Percentiles rank a stretch among this genome's conserved stretches.
These are phyloP conservation scores for Phymastichus coffea DNA, from an alignment of 1,140 invertebrate species.

Conservation along the genomic window DNA sequence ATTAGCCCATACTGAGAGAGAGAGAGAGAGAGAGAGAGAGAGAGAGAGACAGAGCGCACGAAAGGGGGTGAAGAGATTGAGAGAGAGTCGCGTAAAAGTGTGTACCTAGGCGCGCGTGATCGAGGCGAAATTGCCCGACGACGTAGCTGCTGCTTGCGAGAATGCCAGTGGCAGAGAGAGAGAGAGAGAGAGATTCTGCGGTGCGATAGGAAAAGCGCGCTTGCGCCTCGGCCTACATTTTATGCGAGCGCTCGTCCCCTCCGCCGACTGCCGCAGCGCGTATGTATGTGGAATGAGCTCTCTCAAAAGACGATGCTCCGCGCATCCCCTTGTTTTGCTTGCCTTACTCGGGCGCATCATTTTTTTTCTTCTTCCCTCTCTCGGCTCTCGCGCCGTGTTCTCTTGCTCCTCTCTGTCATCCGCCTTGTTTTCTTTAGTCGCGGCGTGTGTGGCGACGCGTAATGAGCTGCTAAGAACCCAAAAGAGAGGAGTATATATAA, in stretches of 20 bases:
- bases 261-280: no score
- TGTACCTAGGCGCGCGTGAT: conserved; percentile 45
- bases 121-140: conserved; percentile 36
- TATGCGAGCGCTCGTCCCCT: no score
- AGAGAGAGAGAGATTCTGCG: neutral
- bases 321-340: no score
- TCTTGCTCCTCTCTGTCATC: neutral
- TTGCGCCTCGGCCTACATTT: no score
- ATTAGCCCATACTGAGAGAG: conserved; percentile 54
- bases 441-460: neutral
- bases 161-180: conserved; percentile 35
- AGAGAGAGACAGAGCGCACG: no score
- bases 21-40: conserved; percentile 28
- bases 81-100: conserved; percentile 36
- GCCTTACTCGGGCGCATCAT: no score
- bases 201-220: neutral
- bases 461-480: conserved; percentile 6
- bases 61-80: conserved; percentile 19
- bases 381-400: no score
- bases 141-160: conserved; percentile 36
- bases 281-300: no score
- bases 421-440: neutral
- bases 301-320: neutral
- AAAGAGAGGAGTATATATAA: neutral
- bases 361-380: neutral